Evolutionary conservation across 2,888 invertebrate genomes (phyloP).

Genomic region (Drosophila setosimentum): DNA sequence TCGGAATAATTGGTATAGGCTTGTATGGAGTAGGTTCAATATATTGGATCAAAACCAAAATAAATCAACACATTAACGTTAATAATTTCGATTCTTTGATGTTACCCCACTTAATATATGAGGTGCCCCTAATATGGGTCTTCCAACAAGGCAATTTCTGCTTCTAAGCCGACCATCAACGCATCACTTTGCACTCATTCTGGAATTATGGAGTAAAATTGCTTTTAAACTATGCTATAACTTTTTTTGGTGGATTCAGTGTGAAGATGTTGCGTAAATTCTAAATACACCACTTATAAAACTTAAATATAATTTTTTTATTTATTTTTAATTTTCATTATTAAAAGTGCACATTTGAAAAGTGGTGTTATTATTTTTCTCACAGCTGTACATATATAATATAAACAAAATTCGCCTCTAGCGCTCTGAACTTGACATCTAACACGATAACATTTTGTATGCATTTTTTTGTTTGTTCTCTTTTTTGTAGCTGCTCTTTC

Average conservation of each 20-base stretch:
- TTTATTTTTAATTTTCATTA: neutral
- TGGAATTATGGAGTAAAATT: neutral
- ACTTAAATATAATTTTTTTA: no score
- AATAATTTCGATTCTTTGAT: neutral
- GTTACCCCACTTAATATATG: neutral
- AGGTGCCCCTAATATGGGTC: neutral
- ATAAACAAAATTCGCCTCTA: constrained; percentile 58
- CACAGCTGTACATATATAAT: constrained; percentile 10
- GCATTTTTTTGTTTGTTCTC: neutral
- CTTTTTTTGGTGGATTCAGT: neutral
- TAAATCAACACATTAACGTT: neutral
- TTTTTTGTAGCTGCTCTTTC: constrained; percentile 90
- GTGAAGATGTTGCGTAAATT: no score
- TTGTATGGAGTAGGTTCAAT: neutral
- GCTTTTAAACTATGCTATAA: neutral
- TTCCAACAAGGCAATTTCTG: neutral
- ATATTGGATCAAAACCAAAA: neutral
- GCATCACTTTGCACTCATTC: no score
- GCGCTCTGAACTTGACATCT: constrained; percentile 64
- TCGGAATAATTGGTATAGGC: neutral
- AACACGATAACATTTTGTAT: constrained; percentile 38
- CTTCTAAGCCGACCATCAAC: neutral
- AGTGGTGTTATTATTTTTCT: neutral
- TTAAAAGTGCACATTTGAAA: neutral
- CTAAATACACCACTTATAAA: no score